Conservation (phyloP, 2,888 invertebrate species). For the Podabrus alpinus region DNA sequence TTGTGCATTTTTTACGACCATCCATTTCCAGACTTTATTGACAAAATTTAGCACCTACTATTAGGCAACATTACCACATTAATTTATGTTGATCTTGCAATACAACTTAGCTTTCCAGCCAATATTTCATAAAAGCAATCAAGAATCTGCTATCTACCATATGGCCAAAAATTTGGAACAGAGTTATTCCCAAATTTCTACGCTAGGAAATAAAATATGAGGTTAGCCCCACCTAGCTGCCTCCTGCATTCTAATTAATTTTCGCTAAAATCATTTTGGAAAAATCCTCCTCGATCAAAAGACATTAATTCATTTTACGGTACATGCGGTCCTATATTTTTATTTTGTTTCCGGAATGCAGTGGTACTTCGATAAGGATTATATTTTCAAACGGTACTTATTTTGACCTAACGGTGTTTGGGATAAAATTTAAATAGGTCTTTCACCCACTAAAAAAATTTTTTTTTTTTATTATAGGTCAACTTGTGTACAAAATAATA, state of each 20-base stretch:
- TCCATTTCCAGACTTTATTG: neutral
- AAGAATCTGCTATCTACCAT: neutral
- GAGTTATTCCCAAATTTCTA: neutral
- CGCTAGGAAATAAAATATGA: neutral
- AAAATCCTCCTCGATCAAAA: neutral
- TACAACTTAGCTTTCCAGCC: neutral
- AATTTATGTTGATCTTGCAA: neutral
- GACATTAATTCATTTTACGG: neutral
- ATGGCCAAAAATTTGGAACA: neutral
- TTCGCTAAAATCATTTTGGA: neutral
- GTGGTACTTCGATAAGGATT: constrained; percentile 9
- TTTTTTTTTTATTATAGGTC: constrained; percentile 14
- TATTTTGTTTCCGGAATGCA: neutral
- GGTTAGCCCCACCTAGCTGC: neutral
- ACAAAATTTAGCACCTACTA: neutral
- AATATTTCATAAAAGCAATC: neutral
- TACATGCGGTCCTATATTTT: neutral
- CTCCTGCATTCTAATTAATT: neutral
- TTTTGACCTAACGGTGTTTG: constrained; percentile 15
- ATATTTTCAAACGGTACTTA: constrained; percentile 20
- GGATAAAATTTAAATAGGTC: constrained; percentile 23
- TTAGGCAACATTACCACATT: too few relatives aligned
- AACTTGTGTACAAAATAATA: constrained; percentile 3
- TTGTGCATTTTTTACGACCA: too few relatives aligned
- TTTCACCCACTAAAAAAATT: constrained; percentile 19